Evolutionary conservation across 1,140 invertebrate species (phyloP).

Genomic region (Halictus rubicundus): DNA sequence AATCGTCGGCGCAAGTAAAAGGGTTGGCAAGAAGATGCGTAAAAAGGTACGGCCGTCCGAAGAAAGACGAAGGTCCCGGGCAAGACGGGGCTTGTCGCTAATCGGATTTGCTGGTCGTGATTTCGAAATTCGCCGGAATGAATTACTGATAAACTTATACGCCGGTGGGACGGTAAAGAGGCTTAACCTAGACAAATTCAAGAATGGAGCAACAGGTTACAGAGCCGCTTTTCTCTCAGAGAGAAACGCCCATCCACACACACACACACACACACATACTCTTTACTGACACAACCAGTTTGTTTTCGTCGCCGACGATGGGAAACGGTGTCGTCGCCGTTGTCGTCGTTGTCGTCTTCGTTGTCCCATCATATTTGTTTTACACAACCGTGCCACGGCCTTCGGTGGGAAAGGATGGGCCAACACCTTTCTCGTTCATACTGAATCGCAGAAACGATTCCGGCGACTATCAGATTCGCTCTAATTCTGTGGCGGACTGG

Average conservation of each 20-base stretch:
- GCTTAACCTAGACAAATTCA: slow-evolving; percentile 66
- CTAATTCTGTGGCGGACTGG: too few relatives aligned
- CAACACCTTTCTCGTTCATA: slow-evolving; percentile 17
- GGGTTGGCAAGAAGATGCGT: neutral
- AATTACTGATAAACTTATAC: slow-evolving; percentile 60
- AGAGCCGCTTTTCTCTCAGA: slow-evolving; percentile 23
- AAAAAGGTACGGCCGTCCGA: too few relatives aligned
- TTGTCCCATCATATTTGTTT: slow-evolving; percentile 31
- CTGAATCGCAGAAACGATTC: neutral
- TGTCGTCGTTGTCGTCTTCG: slow-evolving; percentile 7
- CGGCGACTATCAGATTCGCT: too few relatives aligned
- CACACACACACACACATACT: too few relatives aligned
- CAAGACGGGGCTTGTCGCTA: slow-evolving; percentile 21
- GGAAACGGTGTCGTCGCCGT: neutral
- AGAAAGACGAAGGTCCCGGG: neutral
- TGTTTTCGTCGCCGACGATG: neutral
- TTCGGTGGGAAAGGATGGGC: slow-evolving; percentile 13
- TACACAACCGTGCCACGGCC: slow-evolving; percentile 9
- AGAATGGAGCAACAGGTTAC: slow-evolving; percentile 69
- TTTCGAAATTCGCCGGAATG: slow-evolving; percentile 57
- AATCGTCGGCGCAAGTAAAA: neutral
- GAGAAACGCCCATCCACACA: slow-evolving; percentile 14
- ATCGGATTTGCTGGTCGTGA: slow-evolving; percentile 56
- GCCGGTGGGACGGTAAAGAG: slow-evolving; percentile 31
- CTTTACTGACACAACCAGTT: neutral